These are phyloP conservation scores for Ditylenchus weischeri DNA, from an alignment of 2,888 invertebrate genomes.

Conservation along the genomic window DNA sequence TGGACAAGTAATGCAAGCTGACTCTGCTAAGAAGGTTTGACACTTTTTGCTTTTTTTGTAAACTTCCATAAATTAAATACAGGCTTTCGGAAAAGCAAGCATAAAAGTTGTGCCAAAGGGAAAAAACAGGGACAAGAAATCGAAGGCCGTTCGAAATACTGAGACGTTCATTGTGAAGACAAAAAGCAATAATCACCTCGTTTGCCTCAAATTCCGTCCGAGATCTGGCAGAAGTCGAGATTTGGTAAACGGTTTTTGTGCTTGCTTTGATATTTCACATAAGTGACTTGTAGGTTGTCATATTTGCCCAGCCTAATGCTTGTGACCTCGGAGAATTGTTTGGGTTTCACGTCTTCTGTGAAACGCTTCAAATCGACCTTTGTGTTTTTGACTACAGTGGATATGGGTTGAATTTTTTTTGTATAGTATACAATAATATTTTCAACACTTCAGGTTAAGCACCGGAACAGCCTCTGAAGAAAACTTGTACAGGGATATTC, in stretches of 20 bases:
- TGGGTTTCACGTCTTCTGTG: conserved; percentile 8
- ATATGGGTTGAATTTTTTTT: conserved; percentile 34
- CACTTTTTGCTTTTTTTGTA: neutral
- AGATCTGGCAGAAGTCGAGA: no score
- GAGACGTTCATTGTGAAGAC: conserved; percentile 19
- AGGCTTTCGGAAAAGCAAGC: conserved; percentile 6
- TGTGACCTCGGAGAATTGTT: conserved; percentile 41
- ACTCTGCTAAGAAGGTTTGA: neutral
- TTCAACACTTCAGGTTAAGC: conserved; percentile 17
- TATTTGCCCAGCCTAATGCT: conserved; percentile 51
- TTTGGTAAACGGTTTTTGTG: no score
- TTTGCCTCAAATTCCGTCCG: conserved; percentile 6
- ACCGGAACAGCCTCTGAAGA: conserved; percentile 43
- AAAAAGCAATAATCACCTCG: conserved; percentile 20
- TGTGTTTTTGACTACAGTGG: conserved; percentile 50
- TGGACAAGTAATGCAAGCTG: neutral
- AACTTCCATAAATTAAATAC: neutral
- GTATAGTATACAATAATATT: no score
- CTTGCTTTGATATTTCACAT: no score
- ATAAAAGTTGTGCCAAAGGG: conserved; percentile 9
- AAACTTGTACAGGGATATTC: conserved; percentile 46
- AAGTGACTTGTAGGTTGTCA: conserved; percentile 34
- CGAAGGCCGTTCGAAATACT: conserved; percentile 3
- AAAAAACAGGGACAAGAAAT: neutral
- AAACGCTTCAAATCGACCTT: conserved; percentile 34